phyloP scores from a whole-genome alignment of 1,140 invertebrate species.

The Meloidogyne exigua region DNA sequence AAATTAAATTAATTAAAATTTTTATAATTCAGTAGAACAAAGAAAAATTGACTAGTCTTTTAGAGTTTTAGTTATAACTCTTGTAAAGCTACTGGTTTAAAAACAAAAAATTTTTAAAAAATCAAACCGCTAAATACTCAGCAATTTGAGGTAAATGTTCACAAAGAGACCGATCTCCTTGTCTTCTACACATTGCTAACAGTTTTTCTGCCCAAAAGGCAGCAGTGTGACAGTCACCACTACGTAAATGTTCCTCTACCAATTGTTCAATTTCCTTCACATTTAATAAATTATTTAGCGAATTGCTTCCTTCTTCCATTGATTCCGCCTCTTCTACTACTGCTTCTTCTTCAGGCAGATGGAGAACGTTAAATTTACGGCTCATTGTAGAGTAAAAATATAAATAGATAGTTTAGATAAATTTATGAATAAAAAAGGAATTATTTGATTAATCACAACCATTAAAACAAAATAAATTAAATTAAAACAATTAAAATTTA shows the following conservation, averaged over 20 bases:
- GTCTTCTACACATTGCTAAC: constrained; percentile 29
- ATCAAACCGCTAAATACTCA: constrained; percentile 36
- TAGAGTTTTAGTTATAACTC: too few relatives aligned
- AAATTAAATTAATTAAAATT: background rate
- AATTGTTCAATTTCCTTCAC: constrained; percentile 30
- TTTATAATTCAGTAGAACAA: background rate
- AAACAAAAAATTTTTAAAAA: background rate
- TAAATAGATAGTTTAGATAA: too few relatives aligned
- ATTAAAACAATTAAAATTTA: too few relatives aligned
- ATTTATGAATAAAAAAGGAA: background rate
- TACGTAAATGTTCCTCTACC: constrained; percentile 40
- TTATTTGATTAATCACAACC: background rate
- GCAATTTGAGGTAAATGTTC: constrained; percentile 47
- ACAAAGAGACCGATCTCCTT: constrained; percentile 23
- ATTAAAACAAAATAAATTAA: background rate
- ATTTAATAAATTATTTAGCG: background rate
- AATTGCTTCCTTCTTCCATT: background rate
- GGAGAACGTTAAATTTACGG: background rate
- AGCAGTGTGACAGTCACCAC: constrained; percentile 48
- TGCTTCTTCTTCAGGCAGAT: background rate
- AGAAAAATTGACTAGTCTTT: too few relatives aligned
- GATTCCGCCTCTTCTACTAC: background rate
- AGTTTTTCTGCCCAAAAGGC: constrained; percentile 48
- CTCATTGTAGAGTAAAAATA: background rate
- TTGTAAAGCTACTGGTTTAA: too few relatives aligned